phyloP scores from a whole-genome alignment of 2,888 invertebrate species.

The Synanthedon vespiformis region DNA sequence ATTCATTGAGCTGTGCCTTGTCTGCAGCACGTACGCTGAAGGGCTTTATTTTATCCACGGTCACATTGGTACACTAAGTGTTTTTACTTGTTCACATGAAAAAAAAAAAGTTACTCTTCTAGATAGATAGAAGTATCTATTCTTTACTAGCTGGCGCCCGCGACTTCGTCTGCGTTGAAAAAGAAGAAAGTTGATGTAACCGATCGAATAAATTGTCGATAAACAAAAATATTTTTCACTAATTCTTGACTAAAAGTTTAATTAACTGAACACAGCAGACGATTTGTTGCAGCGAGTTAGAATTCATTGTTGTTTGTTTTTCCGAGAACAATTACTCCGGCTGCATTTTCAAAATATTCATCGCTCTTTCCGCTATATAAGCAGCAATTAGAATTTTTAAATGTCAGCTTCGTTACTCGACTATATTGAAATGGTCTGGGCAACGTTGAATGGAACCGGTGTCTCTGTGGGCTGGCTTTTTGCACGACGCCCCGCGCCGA shows the following conservation, averaged over 20 bases:
- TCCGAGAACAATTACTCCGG: not conserved
- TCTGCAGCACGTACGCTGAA: not conserved
- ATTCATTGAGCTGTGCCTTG: slow-evolving; percentile 14
- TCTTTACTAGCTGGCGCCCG: too few species aligned
- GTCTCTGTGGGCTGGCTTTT: slow-evolving; percentile 2
- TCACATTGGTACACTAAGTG: too few species aligned
- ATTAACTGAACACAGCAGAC: too few species aligned
- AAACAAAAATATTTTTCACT: too few species aligned
- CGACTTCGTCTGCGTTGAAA: too few species aligned
- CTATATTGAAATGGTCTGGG: slow-evolving; percentile 14
- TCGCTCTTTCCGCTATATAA: slow-evolving; percentile 20
- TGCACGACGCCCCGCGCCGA: slow-evolving; percentile 8
- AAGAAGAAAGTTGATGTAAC: too few species aligned
- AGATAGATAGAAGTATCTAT: too few species aligned
- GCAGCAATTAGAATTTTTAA: slow-evolving; percentile 26
- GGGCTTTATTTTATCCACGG: not conserved
- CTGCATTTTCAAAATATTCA: slow-evolving; percentile 1
- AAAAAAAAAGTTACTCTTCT: too few species aligned
- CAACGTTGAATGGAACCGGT: slow-evolving; percentile 20
- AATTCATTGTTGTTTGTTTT: not conserved
- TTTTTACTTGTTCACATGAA: too few species aligned
- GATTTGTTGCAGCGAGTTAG: not conserved
- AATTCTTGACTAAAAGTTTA: too few species aligned
- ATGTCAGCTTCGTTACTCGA: slow-evolving; percentile 11
- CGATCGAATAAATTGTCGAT: too few species aligned